phyloP scores from a whole-genome alignment of 2,113 vertebrate genomes.

The Heptranchias perlo region DNA sequence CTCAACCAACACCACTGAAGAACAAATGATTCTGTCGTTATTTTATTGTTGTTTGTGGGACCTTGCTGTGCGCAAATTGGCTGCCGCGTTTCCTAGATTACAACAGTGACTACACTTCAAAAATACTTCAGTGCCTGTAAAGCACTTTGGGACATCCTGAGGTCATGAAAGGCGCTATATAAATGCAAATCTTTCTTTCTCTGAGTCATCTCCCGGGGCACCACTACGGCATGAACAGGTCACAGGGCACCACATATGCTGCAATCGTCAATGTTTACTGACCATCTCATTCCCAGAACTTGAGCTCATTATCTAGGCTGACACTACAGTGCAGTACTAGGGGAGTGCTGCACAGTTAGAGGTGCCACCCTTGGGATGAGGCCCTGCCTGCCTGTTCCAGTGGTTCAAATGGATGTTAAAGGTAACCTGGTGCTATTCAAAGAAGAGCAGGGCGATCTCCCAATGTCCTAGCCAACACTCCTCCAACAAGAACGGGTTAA shows the following conservation, averaged over 20 bases:
- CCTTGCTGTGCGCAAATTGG: no score
- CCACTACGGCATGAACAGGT: no score
- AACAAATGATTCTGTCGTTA: no score
- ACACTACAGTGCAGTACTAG: background rate
- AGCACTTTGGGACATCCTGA: no score
- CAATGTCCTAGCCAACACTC: background rate
- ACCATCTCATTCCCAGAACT: background rate
- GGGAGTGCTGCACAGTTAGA: background rate
- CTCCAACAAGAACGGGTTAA: background rate
- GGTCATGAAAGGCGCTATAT: no score
- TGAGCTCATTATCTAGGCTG: background rate
- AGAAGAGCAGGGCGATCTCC: background rate
- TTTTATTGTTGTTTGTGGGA: no score
- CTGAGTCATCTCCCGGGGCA: no score
- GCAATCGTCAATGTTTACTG: background rate
- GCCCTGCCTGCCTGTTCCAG: background rate
- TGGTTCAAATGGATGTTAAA: background rate
- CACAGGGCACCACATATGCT: background rate
- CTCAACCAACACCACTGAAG: no score
- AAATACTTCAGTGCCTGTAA: no score
- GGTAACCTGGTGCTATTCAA: background rate
- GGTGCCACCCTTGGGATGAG: background rate
- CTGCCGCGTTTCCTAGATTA: no score
- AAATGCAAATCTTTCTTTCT: no score
- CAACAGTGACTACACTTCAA: no score